A percentile compares a stretch with the other conserved stretches of the same genome.
phyloP scores from a whole-genome alignment of 2,113 vertebrate genomes.

The Odobenus rosmarus region DNA sequence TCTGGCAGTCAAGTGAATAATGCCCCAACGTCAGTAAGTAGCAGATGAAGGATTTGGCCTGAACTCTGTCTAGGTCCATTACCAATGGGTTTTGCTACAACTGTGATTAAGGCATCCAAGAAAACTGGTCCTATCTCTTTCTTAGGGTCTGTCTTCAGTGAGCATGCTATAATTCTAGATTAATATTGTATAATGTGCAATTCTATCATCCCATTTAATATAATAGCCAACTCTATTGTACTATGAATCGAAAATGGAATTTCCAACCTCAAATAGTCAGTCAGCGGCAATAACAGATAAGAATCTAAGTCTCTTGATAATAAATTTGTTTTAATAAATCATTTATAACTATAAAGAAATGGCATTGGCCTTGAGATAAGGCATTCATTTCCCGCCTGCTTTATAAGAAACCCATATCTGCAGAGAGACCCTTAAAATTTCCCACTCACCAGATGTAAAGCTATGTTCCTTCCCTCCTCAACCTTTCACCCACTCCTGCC shows the following conservation, averaged over 20 bases:
- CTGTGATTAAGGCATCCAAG: neutral
- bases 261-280: neutral
- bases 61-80: neutral
- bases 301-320: neutral
- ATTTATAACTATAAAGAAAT: neutral
- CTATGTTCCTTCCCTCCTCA: neutral
- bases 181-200: neutral
- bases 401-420: neutral
- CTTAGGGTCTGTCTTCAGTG: neutral
- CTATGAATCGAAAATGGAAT: constrained; percentile 20
- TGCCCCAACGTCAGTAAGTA: neutral
- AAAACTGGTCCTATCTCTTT: neutral
- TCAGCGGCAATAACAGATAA: neutral
- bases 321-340: neutral
- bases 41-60: neutral
- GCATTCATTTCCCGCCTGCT: neutral
- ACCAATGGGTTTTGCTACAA: neutral
- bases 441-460: neutral
- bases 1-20: neutral
- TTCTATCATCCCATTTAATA: neutral
- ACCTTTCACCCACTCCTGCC: neutral
- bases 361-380: neutral
- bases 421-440: neutral
- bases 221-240: neutral
- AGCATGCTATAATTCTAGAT: neutral